Percentiles rank a stretch among this genome's conserved stretches.
phyloP scores from a whole-genome alignment of 2,113 vertebrate species.

The Damaliscus lunatus region DNA sequence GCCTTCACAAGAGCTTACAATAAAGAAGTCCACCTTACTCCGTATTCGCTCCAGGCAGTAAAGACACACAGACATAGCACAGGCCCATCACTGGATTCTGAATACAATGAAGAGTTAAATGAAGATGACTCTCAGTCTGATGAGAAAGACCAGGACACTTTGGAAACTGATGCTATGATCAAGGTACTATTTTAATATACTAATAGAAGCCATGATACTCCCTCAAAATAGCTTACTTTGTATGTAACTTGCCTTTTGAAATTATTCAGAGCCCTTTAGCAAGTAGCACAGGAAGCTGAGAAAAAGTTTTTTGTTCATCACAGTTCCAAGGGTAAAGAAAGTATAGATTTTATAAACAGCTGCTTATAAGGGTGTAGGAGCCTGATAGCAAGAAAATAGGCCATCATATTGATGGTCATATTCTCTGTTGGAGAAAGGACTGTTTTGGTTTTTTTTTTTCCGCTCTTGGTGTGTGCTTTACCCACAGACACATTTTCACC shows the following conservation, averaged over 20 bases:
- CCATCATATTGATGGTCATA: neutral
- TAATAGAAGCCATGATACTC: too few relatives aligned
- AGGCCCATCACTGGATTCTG: constrained; percentile 53
- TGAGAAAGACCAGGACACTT: constrained; percentile 83
- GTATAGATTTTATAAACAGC: neutral
- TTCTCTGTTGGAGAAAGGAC: neutral
- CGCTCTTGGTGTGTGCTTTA: neutral
- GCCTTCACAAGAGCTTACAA: constrained; percentile 96
- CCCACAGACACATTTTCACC: neutral
- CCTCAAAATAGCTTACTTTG: neutral
- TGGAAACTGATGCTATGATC: constrained; percentile 93
- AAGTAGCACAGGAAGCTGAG: neutral
- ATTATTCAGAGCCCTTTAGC: neutral
- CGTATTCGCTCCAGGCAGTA: constrained; percentile 87
- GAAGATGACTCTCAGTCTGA: constrained; percentile 81
- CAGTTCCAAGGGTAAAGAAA: neutral
- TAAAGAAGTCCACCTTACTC: constrained; percentile 90
- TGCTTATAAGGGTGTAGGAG: neutral
- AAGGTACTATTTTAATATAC: constrained; percentile 83
- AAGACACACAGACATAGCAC: constrained; percentile 85
- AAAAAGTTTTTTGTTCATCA: neutral
- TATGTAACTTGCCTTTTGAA: neutral
- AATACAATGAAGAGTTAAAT: constrained; percentile 74
- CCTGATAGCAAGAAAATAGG: neutral
- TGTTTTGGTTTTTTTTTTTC: neutral